Conservation (phyloP, 2,888 invertebrate genomes). For the Craniophora ligustri region DNA sequence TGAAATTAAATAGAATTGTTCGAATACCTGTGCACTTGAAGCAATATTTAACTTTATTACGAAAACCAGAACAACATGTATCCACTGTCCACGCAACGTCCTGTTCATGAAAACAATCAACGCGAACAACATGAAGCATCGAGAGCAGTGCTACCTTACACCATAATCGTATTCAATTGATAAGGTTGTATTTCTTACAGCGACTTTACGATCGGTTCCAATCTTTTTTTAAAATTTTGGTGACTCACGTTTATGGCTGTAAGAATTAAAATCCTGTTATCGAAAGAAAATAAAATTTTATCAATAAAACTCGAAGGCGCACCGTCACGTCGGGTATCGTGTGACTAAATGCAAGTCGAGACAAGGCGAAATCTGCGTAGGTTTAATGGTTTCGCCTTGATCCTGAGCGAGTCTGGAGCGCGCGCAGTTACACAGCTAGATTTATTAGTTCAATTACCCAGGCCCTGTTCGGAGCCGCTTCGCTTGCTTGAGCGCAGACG, state of each 20-base stretch:
- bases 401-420: constrained; percentile 71
- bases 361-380: constrained; percentile 71
- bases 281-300: constrained; percentile 42
- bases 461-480: constrained; percentile 76
- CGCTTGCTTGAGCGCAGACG: constrained; percentile 81
- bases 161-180: constrained; percentile 43
- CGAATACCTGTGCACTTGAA: constrained; percentile 48
- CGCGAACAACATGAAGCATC: constrained; percentile 48
- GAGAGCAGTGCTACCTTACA: constrained; percentile 39
- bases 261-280: constrained; percentile 25
- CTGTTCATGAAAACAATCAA: constrained; percentile 62
- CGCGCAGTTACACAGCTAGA: constrained; percentile 81
- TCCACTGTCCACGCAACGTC: constrained; percentile 48
- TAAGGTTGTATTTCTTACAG: constrained; percentile 45
- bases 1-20: background rate
- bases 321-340: constrained; percentile 53
- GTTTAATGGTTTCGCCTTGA: constrained; percentile 82
- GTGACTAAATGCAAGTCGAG: constrained; percentile 66
- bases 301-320: constrained; percentile 49
- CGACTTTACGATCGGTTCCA: constrained; percentile 44
- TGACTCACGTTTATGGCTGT: constrained; percentile 19
- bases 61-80: constrained; percentile 44
- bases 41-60: constrained; percentile 31
- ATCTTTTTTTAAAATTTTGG: constrained; percentile 37
- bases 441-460: constrained; percentile 88